A percentile compares a stretch with the other conserved stretches of the same genome.
phyloP scores from a whole-genome alignment of 35 echinoderm and acorn worm species.

The Nesometra sesokonis region DNA sequence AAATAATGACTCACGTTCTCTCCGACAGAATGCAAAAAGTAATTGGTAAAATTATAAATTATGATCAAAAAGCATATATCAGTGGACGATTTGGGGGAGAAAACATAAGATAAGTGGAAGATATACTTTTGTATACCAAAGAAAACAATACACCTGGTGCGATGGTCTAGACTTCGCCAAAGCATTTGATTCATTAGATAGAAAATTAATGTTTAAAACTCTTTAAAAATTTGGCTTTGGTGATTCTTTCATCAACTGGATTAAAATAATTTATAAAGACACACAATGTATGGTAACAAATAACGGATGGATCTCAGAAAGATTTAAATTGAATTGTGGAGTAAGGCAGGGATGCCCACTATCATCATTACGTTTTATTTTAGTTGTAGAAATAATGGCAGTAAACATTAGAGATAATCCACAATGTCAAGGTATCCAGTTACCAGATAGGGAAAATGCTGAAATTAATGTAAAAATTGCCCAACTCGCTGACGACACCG shows the following conservation, averaged over 20 bases:
- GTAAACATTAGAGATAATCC: not conserved
- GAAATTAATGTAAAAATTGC: not conserved
- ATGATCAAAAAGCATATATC: not conserved
- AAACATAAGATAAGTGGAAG: not conserved
- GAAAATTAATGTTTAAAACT: not conserved
- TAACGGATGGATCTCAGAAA: not conserved
- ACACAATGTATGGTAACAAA: not conserved
- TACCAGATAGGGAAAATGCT: not conserved
- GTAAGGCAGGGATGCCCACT: not conserved
- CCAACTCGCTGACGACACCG: not conserved
- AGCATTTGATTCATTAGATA: not conserved
- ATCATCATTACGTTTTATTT: not conserved
- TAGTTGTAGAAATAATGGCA: not conserved
- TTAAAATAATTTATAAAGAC: not conserved
- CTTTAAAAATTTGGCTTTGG: not conserved
- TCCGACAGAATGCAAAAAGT: not conserved
- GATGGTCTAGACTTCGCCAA: not conserved
- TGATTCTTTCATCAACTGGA: not conserved
- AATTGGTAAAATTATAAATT: not conserved
- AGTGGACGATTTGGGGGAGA: not conserved
- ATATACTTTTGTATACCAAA: not conserved
- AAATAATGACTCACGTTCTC: not conserved
- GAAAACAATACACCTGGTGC: not conserved
- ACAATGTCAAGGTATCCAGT: not conserved
- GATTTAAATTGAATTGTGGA: not conserved